Base-by-base conservation (phyloP, 2,888 invertebrate genomes). In the Sepiola atlantica region DNA sequence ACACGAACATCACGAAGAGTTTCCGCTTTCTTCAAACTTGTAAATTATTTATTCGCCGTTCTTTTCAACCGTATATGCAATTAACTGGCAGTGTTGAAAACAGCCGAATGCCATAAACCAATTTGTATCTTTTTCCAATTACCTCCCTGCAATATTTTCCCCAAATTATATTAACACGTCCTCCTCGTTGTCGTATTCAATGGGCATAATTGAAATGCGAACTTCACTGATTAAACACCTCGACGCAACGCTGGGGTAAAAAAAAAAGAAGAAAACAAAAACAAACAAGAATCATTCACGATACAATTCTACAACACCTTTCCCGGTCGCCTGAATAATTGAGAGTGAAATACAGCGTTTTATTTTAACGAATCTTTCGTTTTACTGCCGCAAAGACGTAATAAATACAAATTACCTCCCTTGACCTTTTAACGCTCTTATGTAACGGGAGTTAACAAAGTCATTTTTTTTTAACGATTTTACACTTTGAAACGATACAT, bases 121-220 rank as follows among this genome's bases (percentile, higher is more conserved):
- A n/a, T 77, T 77, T 77, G n/a, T 77, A n/a, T 77, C 77, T 77
- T n/a, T 45, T 77, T 77, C n/a, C 77, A 77, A 77, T 77, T 77
- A 77, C 77, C 77, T 77, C n/a, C 12, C 32, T 18, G 77, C 77
- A 2, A 77, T 77, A 77, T 77, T 77, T n/a, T n/a, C 28, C n/a
- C n/a, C n/a, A 77, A 77, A 77, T 77, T 77, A 16, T 77, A 77
- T 77, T 77, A 77, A n/a, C 77, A 14, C 77, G 77, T 32, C n/a
- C n/a, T n/a, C 77, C 16, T n/a, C 77, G 32, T 77, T 18, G n/a
- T 4, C 32, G 77, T 77, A 77, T 32, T 77, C 77, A 77, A 77
- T n/a, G 21, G 77, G 77, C 77, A 12, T 77, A n/a, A 77, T 77
- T 77, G 77, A 77, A 77, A 77, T 16, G n/a, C 77, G n/a, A 16